Percentiles rank a stretch among this genome's conserved stretches.
Evolutionary conservation across 2,797 vertebrate genomes (phyloP).

Genomic region (Carapus acus): DNA sequence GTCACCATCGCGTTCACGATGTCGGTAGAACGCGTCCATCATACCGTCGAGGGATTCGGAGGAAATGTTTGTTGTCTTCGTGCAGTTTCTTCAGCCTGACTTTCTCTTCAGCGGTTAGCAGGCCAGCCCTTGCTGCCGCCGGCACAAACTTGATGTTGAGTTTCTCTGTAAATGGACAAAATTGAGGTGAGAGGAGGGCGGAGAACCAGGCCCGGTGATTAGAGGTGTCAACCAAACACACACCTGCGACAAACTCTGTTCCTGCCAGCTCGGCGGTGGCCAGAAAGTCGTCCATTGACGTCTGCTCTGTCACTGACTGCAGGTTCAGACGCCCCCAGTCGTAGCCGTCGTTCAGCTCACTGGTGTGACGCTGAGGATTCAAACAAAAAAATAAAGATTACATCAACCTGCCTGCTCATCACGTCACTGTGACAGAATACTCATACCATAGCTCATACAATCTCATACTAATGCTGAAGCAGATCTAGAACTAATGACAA

Average conservation of each 20-base stretch:
- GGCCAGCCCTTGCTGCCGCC: slow-evolving; percentile 76
- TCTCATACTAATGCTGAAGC: too few relatives aligned
- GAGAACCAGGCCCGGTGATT: too few relatives aligned
- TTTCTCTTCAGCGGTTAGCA: slow-evolving; percentile 81
- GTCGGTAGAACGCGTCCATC: neutral
- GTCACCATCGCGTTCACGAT: neutral
- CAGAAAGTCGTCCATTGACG: slow-evolving; percentile 90
- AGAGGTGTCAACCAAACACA: neutral
- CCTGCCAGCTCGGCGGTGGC: slow-evolving; percentile 90
- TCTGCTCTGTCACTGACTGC: slow-evolving; percentile 92
- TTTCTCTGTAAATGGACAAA: slow-evolving; percentile 74
- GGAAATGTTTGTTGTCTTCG: slow-evolving; percentile 81
- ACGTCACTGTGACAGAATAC: too few relatives aligned
- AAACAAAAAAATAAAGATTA: neutral
- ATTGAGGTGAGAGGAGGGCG: neutral
- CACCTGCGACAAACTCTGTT: slow-evolving; percentile 89
- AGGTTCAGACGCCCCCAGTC: slow-evolving; percentile 86
- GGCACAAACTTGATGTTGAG: slow-evolving; percentile 88
- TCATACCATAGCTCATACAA: too few relatives aligned
- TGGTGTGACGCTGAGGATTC: slow-evolving; percentile 79
- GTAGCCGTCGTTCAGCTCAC: slow-evolving; percentile 85
- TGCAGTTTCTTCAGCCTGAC: slow-evolving; percentile 79
- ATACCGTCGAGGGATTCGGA: slow-evolving; percentile 88
- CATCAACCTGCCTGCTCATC: too few relatives aligned
- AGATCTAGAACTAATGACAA: too few relatives aligned